These are phyloP conservation scores for Sebastes variabilis DNA, from an alignment of 2,797 vertebrate genomes.

Conservation along the genomic window DNA sequence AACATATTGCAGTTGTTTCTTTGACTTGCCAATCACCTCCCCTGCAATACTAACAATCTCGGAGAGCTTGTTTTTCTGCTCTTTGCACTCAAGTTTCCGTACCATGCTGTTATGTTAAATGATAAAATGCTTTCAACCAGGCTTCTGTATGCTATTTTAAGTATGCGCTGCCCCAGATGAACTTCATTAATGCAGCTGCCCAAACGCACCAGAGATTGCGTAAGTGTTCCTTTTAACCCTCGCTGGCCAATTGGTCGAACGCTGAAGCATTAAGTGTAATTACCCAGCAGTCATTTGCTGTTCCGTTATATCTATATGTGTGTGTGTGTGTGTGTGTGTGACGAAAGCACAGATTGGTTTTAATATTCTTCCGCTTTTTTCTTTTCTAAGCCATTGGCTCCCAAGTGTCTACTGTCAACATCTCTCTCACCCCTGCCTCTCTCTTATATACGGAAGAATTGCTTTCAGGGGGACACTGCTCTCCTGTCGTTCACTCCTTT, in stretches of 20 bases:
- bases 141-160: not conserved
- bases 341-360: not conserved
- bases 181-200: not conserved
- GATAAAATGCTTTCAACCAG: not conserved
- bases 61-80: not conserved
- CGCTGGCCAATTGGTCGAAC: constrained; percentile 33
- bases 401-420: constrained; percentile 4
- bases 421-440: not conserved
- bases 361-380: not conserved
- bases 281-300: constrained; percentile 37
- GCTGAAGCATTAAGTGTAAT: constrained; percentile 40
- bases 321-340: not conserved
- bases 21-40: not conserved
- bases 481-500: constrained; percentile 14
- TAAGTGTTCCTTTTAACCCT: constrained; percentile 38
- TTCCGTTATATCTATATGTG: constrained; percentile 6
- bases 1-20: not conserved
- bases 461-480: constrained; percentile 29
- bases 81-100: not conserved
- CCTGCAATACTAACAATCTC: not conserved
- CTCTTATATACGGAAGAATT: constrained; percentile 1
- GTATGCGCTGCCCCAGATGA: not conserved
- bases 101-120: not conserved
- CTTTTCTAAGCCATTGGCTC: constrained; percentile 9
- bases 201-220: not conserved